These are phyloP conservation scores for Clamator glandarius DNA, from an alignment of 2,797 vertebrate genomes.

Conservation along the genomic window DNA sequence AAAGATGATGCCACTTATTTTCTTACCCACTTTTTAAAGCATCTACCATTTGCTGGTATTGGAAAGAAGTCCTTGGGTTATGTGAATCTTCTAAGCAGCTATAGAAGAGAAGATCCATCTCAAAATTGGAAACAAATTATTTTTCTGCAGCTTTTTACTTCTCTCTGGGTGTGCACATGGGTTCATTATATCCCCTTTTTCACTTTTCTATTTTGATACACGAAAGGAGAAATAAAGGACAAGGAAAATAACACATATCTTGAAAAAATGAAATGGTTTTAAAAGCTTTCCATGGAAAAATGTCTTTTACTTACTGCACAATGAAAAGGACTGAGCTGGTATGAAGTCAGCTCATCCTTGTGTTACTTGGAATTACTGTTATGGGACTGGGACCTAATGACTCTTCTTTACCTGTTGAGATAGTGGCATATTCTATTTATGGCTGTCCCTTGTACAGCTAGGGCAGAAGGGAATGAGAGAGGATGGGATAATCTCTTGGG, in stretches of 20 bases:
- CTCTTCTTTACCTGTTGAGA: neutral
- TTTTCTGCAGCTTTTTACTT: neutral
- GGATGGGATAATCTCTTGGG: slow-evolving; percentile 46
- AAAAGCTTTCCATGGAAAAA: neutral
- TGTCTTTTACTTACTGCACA: neutral
- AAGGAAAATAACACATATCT: neutral
- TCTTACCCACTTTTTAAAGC: neutral
- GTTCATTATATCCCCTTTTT: neutral
- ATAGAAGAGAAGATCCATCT: neutral
- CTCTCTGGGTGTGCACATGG: rapidly evolving
- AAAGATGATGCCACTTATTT: neutral
- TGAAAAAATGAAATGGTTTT: neutral
- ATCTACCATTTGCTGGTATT: neutral
- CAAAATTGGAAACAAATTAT: neutral
- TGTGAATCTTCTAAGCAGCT: neutral
- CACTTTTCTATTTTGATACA: neutral
- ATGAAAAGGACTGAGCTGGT: neutral
- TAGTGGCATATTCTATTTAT: slow-evolving; percentile 33
- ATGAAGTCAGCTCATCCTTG: neutral
- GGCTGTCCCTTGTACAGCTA: neutral
- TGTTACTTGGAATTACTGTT: neutral
- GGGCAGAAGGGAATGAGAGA: slow-evolving; percentile 12
- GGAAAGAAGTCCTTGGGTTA: neutral
- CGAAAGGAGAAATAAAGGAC: neutral
- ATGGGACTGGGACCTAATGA: neutral